Evolutionary conservation across 1,140 invertebrate genomes (phyloP), one percentile per base, ranked within the genome.

Genomic region (Drosophila bocqueti): DNA sequence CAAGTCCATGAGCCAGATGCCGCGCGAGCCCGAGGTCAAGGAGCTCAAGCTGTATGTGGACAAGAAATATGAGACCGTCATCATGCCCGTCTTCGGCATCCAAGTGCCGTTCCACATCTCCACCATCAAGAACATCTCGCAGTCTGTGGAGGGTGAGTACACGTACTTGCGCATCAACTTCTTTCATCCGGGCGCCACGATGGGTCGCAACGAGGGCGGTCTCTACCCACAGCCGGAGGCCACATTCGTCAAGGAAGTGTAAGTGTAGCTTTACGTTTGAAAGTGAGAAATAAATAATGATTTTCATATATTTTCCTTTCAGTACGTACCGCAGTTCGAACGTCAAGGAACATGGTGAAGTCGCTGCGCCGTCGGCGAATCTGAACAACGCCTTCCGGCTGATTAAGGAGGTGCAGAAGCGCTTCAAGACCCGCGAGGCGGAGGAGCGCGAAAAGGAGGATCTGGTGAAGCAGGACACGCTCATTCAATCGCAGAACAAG

Each of bases 341-440:
- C 93, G 96, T 97, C 18, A 99, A 99, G 94, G 98, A 99, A 93
- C 98, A 98, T 13, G 99, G 99, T 57, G 98, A 99, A 94, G 95
- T 99, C 54, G 97, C 96, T 7, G 96, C 99, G 1, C 98, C 99
- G 0, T 99, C 98, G 1, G 96, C 97, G 2, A 99, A 99, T 93
- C 94, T 99, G 9, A 99, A 98, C 91, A 99, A 98, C 36, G 98
- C 98, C 2, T 99, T 99, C 93, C 95, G 99, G 64, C 94, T 99
- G 10, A 99, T 99, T 84, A 99, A 99, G 93, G 99, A 99, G 94
- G 98, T 99, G 36, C 99, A 99, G 93, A 99, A 99, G 93, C 99
- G 98, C 92, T 99, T 98, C 92, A 99, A 99, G 94, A 99, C 98
- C 0, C 94, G 99, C 65, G 99, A 99, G 94, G 98, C 98, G 1